Base-by-base conservation (phyloP, 2,888 invertebrate genomes). In the Euphydryas editha region DNA sequence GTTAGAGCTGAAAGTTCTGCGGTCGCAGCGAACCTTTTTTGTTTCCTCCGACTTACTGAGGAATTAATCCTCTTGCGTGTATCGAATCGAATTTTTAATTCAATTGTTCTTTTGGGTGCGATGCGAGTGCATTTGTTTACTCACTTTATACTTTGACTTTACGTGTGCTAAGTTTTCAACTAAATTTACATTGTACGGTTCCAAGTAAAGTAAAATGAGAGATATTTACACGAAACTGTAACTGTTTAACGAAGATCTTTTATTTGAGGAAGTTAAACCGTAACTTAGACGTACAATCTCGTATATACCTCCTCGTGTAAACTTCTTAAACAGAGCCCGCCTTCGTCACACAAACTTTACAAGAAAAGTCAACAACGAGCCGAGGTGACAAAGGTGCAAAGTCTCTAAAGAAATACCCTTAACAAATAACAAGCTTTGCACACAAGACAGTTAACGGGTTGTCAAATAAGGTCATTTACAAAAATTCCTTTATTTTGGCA, bases 1-100 rank as follows among this genome's bases (percentile, higher is more conserved):
- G 88, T 86, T 88, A 86, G 90, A 86, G 90, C 85, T 82, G 76
- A 85, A 92, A 90, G 86, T 90, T 91, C 72, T 84, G 84, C 81
- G 84, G 86, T 81, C 86, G 87, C 86, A 86, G 80, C 78, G 82
- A 85, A 81, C 82, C 81, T 87, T 88, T 88, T 88, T 89, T 87
- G 82, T 84, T 70, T 70, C 66, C 63, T 67, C 83, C 81, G 77
- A 70, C 63, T 61, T 67, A 51, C 60, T 60, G 44, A 62, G 62
- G 59, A 39, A 66, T 66, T 66, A 73, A 69, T 72, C 69, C 70
- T 70, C 69, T 72, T 68, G 66, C 66, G 68, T 64, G 51, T 59
- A 59, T 64, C 59, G 44, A 44, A 39, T 58, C 13, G 42, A 30
- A 36, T 20, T 59, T 64, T 63, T 59, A 20, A 36, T 17, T 54